phyloP scores from a whole-genome alignment of 2,113 vertebrate species.

The Poeciliopsis retropinna region DNA sequence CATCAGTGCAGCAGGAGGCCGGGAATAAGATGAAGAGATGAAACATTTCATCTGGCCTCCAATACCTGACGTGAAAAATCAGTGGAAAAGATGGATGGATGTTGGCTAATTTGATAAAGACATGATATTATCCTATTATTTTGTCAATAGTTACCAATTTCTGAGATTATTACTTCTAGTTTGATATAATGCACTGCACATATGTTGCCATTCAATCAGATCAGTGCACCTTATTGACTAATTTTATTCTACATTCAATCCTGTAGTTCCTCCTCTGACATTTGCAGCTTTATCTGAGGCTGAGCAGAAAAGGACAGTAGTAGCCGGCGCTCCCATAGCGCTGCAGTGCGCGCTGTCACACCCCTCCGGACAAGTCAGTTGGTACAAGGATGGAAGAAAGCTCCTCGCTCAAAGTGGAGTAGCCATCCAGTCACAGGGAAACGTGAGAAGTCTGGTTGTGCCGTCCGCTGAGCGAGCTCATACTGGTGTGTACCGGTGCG shows the following conservation, averaged over 20 bases:
- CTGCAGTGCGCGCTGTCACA: slow-evolving; percentile 74
- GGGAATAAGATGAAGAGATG: background rate
- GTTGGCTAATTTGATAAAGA: background rate
- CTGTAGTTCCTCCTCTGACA: slow-evolving; percentile 73
- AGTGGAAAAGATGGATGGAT: background rate
- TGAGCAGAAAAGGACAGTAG: slow-evolving; percentile 68
- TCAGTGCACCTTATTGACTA: slow-evolving; percentile 34
- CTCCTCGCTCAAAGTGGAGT: slow-evolving; percentile 60
- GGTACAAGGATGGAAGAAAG: slow-evolving; percentile 73
- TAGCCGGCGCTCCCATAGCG: slow-evolving; percentile 60
- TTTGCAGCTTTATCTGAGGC: slow-evolving; percentile 69
- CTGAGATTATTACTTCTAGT: background rate
- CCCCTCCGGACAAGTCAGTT: slow-evolving; percentile 63
- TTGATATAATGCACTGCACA: background rate
- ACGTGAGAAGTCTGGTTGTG: slow-evolving; percentile 68
- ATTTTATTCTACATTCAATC: slow-evolving; percentile 62
- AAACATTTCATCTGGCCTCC: background rate
- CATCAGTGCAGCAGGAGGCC: background rate
- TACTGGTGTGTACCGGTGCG: slow-evolving; percentile 73
- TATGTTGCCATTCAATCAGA: slow-evolving; percentile 16
- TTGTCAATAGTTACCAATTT: background rate
- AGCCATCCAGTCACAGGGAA: slow-evolving; percentile 74
- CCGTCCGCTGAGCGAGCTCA: slow-evolving; percentile 73
- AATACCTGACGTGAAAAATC: background rate
- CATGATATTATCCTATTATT: background rate